Evolutionary conservation across 2,113 vertebrate genomes (phyloP), one percentile per base, ranked within the genome.

Genomic region (Trochalopteron elliotii): DNA sequence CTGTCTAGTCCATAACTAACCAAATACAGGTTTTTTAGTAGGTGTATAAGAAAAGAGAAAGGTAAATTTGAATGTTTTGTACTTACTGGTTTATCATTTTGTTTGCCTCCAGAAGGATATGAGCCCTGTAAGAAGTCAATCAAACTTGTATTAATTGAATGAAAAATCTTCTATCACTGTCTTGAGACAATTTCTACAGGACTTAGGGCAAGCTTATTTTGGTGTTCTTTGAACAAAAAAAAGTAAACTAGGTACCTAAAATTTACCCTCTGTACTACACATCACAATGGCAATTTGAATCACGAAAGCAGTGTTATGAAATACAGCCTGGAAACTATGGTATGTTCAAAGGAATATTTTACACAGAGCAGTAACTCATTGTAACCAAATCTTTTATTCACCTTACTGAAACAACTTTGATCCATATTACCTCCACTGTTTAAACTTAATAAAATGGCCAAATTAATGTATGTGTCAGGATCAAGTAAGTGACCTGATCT

Each of bases 61-160:
- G 15, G 17, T 63, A 44, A 85, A 64, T 27, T 21, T 52, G 22
- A 64, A 24, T 16, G 28, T 31, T 60, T 87, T 92, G 52, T 77
- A 94, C 95, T 96, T 95, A 96, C 95, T 63, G 92, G 92, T 96
- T 94, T 95, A 70, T 94, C 94, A 3, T 83, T 9, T 39, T 69
- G 92, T 74, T 25, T 95, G 60, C 83, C 80, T 94, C 91, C 94
- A 80, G 82, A 91, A 57, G 76, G 12, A 22, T 93, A 77, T 3
- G 90, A 74, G 33, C 86, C 83, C 96, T 96, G 79, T 67, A 70
- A 83, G 27, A 85, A 87, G 35, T 52, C 13, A 86, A 83, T 25
- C 25, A 87, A 80, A 83, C 14, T 65, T 53, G 7, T 68, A 21
- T 92, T 90, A 92, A n/a, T 33, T 53, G 17, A 85, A 76, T 44